phyloP scores from a whole-genome alignment of 2,113 vertebrate genomes.

The Anoplopoma fimbria region DNA sequence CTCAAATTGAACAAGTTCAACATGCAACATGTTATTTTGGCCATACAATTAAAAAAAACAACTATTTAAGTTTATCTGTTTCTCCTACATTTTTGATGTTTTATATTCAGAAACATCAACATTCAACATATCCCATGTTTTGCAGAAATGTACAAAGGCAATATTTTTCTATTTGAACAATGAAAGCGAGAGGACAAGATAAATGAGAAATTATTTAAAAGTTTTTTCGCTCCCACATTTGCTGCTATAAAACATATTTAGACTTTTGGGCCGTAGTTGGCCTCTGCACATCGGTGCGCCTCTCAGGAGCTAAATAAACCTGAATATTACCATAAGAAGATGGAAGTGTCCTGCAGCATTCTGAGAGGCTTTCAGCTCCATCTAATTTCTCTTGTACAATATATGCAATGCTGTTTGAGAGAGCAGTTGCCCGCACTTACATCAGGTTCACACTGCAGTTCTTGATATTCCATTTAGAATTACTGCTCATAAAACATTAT shows the following conservation, averaged over 20 bases:
- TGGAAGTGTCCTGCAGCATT: conserved; percentile 29
- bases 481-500: neutral
- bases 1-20: no score
- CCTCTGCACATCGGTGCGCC: neutral
- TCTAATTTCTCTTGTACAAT: neutral
- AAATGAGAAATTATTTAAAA: neutral
- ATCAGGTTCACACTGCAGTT: neutral
- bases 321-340: conserved; percentile 20
- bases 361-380: conserved; percentile 17
- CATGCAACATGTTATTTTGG: no score
- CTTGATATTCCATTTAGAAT: neutral
- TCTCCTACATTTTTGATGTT: no score
- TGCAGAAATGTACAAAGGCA: no score
- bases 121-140: neutral
- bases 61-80: no score
- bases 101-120: neutral
- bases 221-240: neutral
- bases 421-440: neutral
- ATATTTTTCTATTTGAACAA: neutral
- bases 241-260: neutral
- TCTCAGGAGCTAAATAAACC: conserved; percentile 14
- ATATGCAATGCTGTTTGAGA: neutral
- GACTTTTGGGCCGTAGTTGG: neutral
- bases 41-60: no score
- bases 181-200: neutral